A percentile compares a stretch with the other conserved stretches of the same genome.
Conservation (phyloP, 2,888 invertebrate genomes). For the Galerucella nymphaeae region DNA sequence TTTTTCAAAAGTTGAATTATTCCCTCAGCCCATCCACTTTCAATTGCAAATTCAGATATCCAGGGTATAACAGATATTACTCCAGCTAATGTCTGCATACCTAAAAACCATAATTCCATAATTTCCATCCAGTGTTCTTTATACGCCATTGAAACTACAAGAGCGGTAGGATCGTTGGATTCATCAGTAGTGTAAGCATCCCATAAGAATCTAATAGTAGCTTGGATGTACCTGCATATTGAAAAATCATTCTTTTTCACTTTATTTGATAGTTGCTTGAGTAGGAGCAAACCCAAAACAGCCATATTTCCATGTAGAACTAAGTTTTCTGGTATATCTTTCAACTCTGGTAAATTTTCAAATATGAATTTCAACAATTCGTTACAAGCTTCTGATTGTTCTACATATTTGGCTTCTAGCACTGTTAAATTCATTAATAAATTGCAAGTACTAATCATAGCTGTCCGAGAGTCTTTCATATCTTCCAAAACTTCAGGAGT, state of each 20-base stretch:
- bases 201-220: slow-evolving; percentile 91
- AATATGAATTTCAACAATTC: slow-evolving; percentile 87
- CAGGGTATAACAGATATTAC: slow-evolving; percentile 85
- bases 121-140: slow-evolving; percentile 91
- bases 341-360: slow-evolving; percentile 85
- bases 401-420: slow-evolving; percentile 84
- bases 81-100: slow-evolving; percentile 87
- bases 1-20: slow-evolving; percentile 84
- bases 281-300: slow-evolving; percentile 81
- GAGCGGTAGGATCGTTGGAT: slow-evolving; percentile 82
- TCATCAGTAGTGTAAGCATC: slow-evolving; percentile 92
- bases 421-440: slow-evolving; percentile 94
- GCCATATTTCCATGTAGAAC: slow-evolving; percentile 88
- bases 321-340: slow-evolving; percentile 84
- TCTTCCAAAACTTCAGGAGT: slow-evolving; percentile 80
- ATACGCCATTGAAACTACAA: slow-evolving; percentile 87
- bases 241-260: slow-evolving; percentile 90
- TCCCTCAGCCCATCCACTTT: slow-evolving; percentile 94
- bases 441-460: slow-evolving; percentile 90
- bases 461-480: slow-evolving; percentile 85
- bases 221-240: slow-evolving; percentile 88
- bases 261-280: slow-evolving; percentile 85
- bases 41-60: slow-evolving; percentile 91
- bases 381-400: slow-evolving; percentile 80
- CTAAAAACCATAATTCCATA: slow-evolving; percentile 92